These are phyloP conservation scores for Accipiter cooperii DNA, from an alignment of 2,113 vertebrate species.

Conservation along the genomic window DNA sequence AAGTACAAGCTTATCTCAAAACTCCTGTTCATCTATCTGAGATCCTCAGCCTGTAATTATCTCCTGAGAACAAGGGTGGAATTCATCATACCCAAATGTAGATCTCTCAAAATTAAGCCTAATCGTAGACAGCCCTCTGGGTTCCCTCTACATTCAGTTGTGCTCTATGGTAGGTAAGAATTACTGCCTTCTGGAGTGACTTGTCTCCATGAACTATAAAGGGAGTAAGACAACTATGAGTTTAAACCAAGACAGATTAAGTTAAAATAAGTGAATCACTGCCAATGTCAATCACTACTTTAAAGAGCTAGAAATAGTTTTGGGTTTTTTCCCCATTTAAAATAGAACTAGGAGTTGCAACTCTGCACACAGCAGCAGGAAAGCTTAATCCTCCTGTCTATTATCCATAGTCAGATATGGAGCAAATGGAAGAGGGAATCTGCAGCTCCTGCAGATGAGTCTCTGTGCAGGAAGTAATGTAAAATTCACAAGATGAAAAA, in stretches of 20 bases:
- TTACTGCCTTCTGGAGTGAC: background rate
- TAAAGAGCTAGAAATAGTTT: background rate
- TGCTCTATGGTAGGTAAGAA: background rate
- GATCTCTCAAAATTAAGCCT: background rate
- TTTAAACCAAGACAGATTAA: background rate
- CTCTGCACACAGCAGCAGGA: background rate
- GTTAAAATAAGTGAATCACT: background rate
- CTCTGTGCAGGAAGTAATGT: background rate
- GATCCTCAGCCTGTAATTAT: background rate
- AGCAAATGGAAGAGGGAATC: background rate
- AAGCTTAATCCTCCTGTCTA: background rate
- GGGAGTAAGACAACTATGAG: background rate
- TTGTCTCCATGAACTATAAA: background rate
- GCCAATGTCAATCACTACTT: background rate
- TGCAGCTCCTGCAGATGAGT: background rate
- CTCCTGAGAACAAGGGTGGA: background rate
- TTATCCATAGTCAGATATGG: background rate
- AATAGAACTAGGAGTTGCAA: background rate
- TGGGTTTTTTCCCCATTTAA: background rate
- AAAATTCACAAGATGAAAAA: background rate
- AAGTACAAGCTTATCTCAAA: background rate
- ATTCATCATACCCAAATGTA: background rate
- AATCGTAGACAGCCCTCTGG: background rate
- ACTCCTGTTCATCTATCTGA: background rate
- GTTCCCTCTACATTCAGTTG: background rate